Percentiles rank a stretch among this genome's conserved stretches.
These are phyloP conservation scores for Dromiciops gliroides DNA, from an alignment of 2,113 vertebrate genomes.

Conservation along the genomic window DNA sequence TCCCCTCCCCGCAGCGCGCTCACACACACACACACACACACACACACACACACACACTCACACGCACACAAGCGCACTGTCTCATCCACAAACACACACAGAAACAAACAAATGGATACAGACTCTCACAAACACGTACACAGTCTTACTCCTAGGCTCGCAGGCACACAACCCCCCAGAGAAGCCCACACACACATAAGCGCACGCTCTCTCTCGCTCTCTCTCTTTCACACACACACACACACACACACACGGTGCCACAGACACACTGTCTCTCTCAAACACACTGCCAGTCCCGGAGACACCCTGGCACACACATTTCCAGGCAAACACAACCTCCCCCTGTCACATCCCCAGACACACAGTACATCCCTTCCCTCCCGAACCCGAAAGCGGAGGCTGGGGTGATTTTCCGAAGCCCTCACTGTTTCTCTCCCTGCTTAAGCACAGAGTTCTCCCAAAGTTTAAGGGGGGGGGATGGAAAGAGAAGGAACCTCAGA, in stretches of 20 bases:
- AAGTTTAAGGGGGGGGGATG: background rate
- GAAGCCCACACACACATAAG: background rate
- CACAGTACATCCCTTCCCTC: background rate
- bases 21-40: background rate
- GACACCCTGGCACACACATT: background rate
- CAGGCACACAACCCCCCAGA: background rate
- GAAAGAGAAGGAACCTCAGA: background rate
- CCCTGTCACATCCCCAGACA: background rate
- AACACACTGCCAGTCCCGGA: background rate
- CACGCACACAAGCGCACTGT: no score
- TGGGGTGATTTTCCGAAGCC: background rate
- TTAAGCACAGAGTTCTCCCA: background rate
- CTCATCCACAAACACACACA: background rate
- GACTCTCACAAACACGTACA: background rate
- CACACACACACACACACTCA: background rate
- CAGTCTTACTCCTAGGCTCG: background rate
- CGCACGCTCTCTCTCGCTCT: no score
- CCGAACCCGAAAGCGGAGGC: background rate
- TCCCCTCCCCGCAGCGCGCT: background rate
- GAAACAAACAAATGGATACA: background rate
- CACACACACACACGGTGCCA: background rate
- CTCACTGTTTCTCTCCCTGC: background rate
- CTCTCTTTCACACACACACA: no score
- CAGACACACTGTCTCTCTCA: background rate
- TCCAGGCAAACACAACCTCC: no score